phyloP scores from a whole-genome alignment of 92 coral and sea anemone genomes.

The Porites rus region DNA sequence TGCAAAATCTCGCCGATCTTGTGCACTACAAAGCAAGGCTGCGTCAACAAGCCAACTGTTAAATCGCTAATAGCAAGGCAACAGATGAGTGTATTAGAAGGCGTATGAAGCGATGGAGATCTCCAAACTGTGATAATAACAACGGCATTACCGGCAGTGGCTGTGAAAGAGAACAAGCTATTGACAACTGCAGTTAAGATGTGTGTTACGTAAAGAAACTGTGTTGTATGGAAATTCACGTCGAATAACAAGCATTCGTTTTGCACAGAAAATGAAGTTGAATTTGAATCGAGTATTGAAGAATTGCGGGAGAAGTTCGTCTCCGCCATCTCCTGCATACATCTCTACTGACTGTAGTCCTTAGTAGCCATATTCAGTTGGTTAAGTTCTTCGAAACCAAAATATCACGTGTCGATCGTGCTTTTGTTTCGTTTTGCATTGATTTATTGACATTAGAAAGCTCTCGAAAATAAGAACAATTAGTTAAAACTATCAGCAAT shows the following conservation, averaged over 20 bases:
- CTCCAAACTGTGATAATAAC: constrained; percentile 34
- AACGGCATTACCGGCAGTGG: constrained; percentile 29
- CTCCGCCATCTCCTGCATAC: neutral
- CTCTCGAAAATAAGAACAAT: neutral
- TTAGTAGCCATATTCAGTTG: too few species aligned
- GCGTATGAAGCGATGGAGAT: constrained; percentile 30
- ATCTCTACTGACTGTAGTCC: neutral
- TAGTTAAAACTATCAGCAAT: too few species aligned
- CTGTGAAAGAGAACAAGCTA: neutral
- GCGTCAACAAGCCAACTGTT: constrained; percentile 36
- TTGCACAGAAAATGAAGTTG: neutral
- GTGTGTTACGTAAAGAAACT: constrained; percentile 31
- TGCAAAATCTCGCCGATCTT: constrained; percentile 41
- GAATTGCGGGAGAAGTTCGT: neutral
- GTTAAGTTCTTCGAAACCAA: neutral
- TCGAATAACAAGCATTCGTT: constrained; percentile 23
- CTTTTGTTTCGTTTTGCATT: neutral
- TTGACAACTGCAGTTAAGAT: constrained; percentile 30
- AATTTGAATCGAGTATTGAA: neutral
- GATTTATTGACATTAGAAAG: neutral
- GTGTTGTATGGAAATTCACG: constrained; percentile 23
- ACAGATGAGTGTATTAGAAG: constrained; percentile 16
- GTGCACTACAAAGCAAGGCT: constrained; percentile 39
- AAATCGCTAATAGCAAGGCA: constrained; percentile 45
- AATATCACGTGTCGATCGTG: neutral